phyloP scores from a whole-genome alignment of 2,113 vertebrate species.

The Calyptomena viridis region DNA sequence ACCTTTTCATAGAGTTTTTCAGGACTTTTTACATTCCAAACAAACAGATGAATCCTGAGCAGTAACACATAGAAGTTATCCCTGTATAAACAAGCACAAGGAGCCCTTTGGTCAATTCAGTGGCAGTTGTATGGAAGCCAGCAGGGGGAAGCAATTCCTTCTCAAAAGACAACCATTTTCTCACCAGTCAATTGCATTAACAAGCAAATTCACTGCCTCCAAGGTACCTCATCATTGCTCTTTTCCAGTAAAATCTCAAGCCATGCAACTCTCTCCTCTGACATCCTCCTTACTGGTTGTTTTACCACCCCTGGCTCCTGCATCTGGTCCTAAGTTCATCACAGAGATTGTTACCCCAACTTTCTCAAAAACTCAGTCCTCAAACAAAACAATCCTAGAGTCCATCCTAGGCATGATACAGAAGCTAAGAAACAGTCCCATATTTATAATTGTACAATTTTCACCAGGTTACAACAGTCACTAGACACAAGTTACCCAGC shows the following conservation, averaged over 20 bases:
- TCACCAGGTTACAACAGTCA: background rate
- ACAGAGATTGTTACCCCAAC: background rate
- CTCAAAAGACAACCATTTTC: background rate
- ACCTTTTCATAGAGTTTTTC: background rate
- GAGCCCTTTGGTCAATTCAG: background rate
- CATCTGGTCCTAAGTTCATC: background rate
- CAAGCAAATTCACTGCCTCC: background rate
- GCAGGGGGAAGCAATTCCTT: background rate
- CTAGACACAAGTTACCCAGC: background rate
- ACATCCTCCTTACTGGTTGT: background rate
- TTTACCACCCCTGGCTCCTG: background rate
- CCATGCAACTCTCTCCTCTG: background rate
- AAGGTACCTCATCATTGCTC: background rate
- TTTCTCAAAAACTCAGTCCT: background rate
- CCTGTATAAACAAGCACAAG: background rate
- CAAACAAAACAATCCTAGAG: background rate
- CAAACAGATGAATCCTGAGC: background rate
- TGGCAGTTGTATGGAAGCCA: background rate
- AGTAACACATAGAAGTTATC: background rate
- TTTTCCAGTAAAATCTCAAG: background rate
- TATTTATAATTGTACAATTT: background rate
- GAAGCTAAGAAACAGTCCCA: background rate
- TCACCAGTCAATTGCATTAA: background rate
- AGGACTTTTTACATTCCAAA: background rate
- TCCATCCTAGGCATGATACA: background rate